Base-by-base conservation (phyloP, 2,888 invertebrate species). In the Oasisia sp. region DNA sequence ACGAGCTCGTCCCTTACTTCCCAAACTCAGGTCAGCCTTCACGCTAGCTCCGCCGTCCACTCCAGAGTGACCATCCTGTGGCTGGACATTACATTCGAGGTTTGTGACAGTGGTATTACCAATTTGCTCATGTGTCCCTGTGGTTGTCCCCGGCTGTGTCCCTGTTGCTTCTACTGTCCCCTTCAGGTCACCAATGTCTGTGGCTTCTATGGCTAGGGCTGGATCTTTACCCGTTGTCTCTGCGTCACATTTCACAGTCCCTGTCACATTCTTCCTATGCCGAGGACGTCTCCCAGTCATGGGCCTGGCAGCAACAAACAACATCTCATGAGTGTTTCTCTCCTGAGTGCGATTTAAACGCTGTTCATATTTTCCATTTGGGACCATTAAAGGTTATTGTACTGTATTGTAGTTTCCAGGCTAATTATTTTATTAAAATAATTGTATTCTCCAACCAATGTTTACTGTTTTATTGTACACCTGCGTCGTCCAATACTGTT, bases 1-100 rank as follows among this genome's bases (percentile, higher is more conserved):
- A 4, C 74, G 74, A 27, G 91, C 91, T n/a, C 90, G 92, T 14
- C 90, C 50, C 45, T 90, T 45, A 14, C 89, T 89, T 32, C 32
- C 7, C 5, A 14, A 50, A 89, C 14, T 8, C 50, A 11, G 90
- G 19, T 90, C 74, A 74, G 74, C 74, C 27, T 74, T 74, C 19
- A 74, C 19, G 74, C 27, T 74, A 74, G 74, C 7, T 27, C 74
- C 74, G 27, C 74, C 27, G 7, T 74, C 74, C n/a, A 74, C 4
- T 7, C n/a, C n/a, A 74, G 74, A 19, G 1, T 27, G 74, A 74
- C 74, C 27, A 27, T 74, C 74, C 27, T 74, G 74, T 27, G 74
- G 74, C 27, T 74, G 74, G 74, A 19, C 74, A 7, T n/a, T 74
- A 27, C 5, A 74, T 74, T 74, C 74, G 7, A 27, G 74, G 74